These are phyloP conservation scores for Panthera tigris DNA, from an alignment of 2,113 vertebrate species.

Conservation along the genomic window DNA sequence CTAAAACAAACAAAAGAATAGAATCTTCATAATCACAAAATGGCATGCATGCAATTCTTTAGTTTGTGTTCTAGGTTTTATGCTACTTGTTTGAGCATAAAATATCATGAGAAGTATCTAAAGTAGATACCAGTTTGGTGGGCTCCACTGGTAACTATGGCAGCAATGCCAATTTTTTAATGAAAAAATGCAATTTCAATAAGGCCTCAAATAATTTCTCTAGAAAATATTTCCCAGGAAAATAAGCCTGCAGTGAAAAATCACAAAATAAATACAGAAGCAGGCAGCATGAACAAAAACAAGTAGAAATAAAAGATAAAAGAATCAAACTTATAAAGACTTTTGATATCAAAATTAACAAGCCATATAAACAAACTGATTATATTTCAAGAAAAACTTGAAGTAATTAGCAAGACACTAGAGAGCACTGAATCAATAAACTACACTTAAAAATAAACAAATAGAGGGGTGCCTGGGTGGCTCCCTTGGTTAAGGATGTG, in stretches of 20 bases:
- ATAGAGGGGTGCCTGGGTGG: too few relatives aligned
- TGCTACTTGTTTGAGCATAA: background rate
- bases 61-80: background rate
- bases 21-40: background rate
- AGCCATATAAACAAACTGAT: background rate
- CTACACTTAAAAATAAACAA: background rate
- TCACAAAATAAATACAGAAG: background rate
- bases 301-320: background rate
- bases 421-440: background rate
- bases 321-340: background rate
- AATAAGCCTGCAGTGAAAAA: background rate
- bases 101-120: background rate
- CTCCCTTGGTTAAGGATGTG: too few relatives aligned
- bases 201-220: background rate
- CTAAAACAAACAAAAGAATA: background rate
- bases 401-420: background rate
- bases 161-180: background rate
- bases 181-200: background rate
- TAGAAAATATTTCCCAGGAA: background rate
- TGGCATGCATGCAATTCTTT: background rate
- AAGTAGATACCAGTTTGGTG: background rate
- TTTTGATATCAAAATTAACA: background rate
- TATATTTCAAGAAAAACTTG: background rate
- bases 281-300: background rate
- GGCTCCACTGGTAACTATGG: background rate